A percentile compares a stretch with the other conserved stretches of the same genome.
These are phyloP conservation scores for Chrysolina oricalcia DNA, from an alignment of 2,888 invertebrate genomes.

Conservation along the genomic window DNA sequence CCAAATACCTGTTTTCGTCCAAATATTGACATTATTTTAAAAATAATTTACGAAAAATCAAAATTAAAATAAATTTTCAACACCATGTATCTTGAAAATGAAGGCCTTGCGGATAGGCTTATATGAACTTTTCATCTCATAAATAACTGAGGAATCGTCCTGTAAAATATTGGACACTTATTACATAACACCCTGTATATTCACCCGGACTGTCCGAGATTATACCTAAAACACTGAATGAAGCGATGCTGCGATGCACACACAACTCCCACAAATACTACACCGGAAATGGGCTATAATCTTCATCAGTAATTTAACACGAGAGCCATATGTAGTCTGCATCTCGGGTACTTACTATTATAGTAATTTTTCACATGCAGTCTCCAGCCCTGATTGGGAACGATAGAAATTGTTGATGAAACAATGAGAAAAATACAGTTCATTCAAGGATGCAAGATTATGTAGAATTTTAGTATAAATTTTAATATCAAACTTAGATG, in stretches of 20 bases:
- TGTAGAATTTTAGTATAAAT: too few relatives aligned
- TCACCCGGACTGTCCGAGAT: not conserved
- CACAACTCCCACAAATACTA: slow-evolving; percentile 53
- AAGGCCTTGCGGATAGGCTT: not conserved
- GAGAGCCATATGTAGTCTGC: slow-evolving; percentile 34
- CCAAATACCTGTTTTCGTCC: not conserved
- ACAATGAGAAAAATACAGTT: not conserved
- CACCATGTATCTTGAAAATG: not conserved
- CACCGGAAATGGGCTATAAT: slow-evolving; percentile 60
- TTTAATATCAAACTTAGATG: too few relatives aligned
- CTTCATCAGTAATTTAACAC: slow-evolving; percentile 48
- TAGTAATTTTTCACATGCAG: slow-evolving; percentile 7
- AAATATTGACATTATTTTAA: too few relatives aligned
- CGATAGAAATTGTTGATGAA: not conserved
- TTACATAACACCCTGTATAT: too few relatives aligned
- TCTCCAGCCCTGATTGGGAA: not conserved
- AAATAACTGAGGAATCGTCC: not conserved
- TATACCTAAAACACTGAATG: slow-evolving; percentile 36
- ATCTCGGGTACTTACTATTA: slow-evolving; percentile 18
- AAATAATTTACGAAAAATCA: too few relatives aligned
- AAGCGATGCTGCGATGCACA: slow-evolving; percentile 40
- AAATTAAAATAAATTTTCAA: too few relatives aligned
- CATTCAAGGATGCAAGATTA: too few relatives aligned
- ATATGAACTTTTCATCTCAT: not conserved
- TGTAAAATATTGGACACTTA: too few relatives aligned